These are phyloP conservation scores for Molorchus minor DNA, from an alignment of 2,888 invertebrate species.

Conservation along the genomic window DNA sequence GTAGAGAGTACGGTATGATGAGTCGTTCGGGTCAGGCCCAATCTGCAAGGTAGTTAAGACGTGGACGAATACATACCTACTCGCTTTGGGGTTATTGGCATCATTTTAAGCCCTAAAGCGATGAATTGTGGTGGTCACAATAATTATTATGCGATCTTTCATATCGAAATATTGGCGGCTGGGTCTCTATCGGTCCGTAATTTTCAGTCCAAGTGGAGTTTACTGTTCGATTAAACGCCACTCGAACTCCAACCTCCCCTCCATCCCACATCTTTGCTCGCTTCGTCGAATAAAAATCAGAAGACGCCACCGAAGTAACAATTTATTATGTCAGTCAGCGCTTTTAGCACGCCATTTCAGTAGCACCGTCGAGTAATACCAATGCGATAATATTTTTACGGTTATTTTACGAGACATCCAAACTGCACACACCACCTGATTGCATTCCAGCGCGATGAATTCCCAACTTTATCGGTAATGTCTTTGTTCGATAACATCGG, in stretches of 20 bases:
- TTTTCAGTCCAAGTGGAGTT: too few relatives aligned
- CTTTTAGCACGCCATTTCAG: constrained; percentile 43
- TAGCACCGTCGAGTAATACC: constrained; percentile 41
- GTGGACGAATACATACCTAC: too few relatives aligned
- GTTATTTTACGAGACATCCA: constrained; percentile 49
- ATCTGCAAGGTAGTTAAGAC: too few relatives aligned
- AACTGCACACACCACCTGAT: constrained; percentile 44
- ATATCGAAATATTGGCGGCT: too few relatives aligned
- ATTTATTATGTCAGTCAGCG: constrained; percentile 43
- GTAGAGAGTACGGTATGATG: too few relatives aligned
- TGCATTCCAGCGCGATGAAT: constrained; percentile 47
- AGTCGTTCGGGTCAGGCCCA: too few relatives aligned
- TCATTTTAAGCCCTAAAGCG: too few relatives aligned
- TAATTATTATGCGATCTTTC: too few relatives aligned
- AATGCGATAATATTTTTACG: constrained; percentile 51
- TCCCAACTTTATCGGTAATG: constrained; percentile 46
- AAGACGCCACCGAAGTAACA: constrained; percentile 36
- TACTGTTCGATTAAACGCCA: too few relatives aligned
- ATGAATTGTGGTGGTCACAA: too few relatives aligned
- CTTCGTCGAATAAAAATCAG: constrained; percentile 31
- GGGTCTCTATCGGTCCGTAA: too few relatives aligned
- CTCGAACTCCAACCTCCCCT: constrained; percentile 31
- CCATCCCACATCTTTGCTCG: neutral
- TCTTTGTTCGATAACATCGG: constrained; percentile 45
- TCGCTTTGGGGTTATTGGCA: too few relatives aligned